Evolutionary conservation across 2,797 vertebrate genomes (phyloP), one percentile per base, ranked within the genome.

Genomic region (Ispidina picta): DNA sequence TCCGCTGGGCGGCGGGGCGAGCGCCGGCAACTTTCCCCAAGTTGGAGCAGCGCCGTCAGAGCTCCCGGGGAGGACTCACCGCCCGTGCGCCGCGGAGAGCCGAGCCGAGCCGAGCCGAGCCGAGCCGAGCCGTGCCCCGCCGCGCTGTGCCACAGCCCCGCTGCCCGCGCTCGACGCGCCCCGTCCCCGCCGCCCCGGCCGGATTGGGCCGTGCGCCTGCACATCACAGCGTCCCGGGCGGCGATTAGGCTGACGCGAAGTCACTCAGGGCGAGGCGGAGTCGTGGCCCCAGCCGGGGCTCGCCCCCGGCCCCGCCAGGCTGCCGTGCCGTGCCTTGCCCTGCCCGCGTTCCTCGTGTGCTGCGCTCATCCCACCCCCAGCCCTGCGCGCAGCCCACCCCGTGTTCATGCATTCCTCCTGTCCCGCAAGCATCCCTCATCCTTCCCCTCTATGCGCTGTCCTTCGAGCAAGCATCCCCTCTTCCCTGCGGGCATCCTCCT

Each of bases 251-350:
- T 41, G 22, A 1, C 20, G n/a, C 25, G 2, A 26, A 86, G 89
- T 43, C 93, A 92, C 72, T 93, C 93, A 76, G 85, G 64, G 35
- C 31, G 66, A 68, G 82, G 87, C 23, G 76, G 81, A 26, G 91
- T 71, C 1, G 4, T 8, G 41, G 25, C 22, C n/a, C 7, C 33
- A 8, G 56, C 48, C 71, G 1, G 75, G 64, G 37, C 60, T 55
- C 72, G 72, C 43, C 69, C 37, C 22, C 8, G 39, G 11, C 10
- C 52, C 65, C 46, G 48, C 35, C 43, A 22, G 56, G 56, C 49
- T 10, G 44, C 37, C 9, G 2, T 6, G 35, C 2, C 6, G 31
- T 39, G 9, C 55, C 33, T 4, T 12, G 8, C 17, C 5, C 25
- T 60, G 82, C 10, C 19, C 2, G 48, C 37, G 37, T 39, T 14